Conservation (phyloP, 2,888 invertebrate species). For the Chesias legatella region DNA sequence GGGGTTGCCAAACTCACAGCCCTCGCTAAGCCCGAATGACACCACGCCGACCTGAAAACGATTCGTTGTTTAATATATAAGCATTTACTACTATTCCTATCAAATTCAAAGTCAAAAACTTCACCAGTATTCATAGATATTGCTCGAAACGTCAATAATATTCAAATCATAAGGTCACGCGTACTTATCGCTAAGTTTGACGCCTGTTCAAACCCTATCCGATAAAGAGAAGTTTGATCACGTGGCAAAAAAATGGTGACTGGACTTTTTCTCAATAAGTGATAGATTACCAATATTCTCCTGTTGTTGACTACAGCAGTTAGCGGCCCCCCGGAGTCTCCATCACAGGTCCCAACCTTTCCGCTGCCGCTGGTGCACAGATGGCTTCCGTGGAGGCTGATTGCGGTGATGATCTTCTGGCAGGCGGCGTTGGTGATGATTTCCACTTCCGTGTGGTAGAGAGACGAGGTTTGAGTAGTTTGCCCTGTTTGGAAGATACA, state of each 20-base stretch:
- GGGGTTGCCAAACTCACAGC: constrained; percentile 25
- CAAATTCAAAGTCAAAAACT: too few species aligned
- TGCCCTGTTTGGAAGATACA: constrained; percentile 42
- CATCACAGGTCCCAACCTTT: constrained; percentile 43
- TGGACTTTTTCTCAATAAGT: too few species aligned
- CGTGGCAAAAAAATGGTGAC: too few species aligned
- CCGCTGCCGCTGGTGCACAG: constrained; percentile 43
- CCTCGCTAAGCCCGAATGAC: constrained; percentile 27
- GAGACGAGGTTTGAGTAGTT: constrained; percentile 39
- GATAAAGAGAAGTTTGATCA: too few species aligned
- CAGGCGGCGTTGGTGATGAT: constrained; percentile 46
- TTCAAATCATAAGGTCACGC: too few species aligned
- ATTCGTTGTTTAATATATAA: too few species aligned
- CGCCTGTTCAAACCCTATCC: too few species aligned
- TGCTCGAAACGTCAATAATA: too few species aligned
- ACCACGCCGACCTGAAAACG: constrained; percentile 29
- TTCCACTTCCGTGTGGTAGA: constrained; percentile 41
- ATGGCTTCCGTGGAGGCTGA: constrained; percentile 35
- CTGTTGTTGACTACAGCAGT: constrained; percentile 21
- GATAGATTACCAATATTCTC: constrained; percentile 26
- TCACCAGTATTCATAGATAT: too few species aligned
- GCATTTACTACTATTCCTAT: too few species aligned
- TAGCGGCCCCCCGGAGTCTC: constrained; percentile 45
- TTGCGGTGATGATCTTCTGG: constrained; percentile 22
- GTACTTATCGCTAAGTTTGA: too few species aligned